Evolutionary conservation across 2,113 vertebrate species (phyloP).

Genomic region (Cisticola juncidis): DNA sequence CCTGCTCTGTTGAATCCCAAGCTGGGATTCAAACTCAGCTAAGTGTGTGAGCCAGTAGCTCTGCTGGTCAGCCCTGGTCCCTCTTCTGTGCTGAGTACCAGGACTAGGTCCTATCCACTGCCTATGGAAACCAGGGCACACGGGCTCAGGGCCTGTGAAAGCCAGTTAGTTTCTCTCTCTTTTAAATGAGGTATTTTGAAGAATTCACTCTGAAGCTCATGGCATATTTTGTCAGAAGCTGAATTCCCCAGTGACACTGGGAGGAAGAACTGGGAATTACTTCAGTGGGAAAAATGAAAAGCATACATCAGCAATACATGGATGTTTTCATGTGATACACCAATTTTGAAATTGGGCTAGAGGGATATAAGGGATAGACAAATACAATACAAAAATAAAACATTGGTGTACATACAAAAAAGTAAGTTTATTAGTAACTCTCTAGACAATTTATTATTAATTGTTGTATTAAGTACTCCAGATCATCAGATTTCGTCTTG

Average conservation of each 20-base stretch:
- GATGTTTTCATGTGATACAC: background rate
- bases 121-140: background rate
- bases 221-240: background rate
- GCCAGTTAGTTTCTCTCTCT: background rate
- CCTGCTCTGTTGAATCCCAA: rapidly evolving
- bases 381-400: background rate
- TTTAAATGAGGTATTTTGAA: background rate
- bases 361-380: background rate
- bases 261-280: background rate
- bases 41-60: background rate
- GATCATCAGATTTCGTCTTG: background rate
- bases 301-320: background rate
- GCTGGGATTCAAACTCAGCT: background rate
- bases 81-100: background rate
- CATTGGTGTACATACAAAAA: background rate
- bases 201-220: background rate
- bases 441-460: background rate
- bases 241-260: background rate
- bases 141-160: background rate
- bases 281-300: background rate
- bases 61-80: background rate
- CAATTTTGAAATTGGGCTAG: background rate
- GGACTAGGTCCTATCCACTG: background rate
- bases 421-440: background rate
- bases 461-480: background rate